Percentiles rank a stretch among this genome's conserved stretches.
These are phyloP conservation scores for Zaprionus davidi DNA, from an alignment of 1,140 invertebrate genomes.

Conservation along the genomic window DNA sequence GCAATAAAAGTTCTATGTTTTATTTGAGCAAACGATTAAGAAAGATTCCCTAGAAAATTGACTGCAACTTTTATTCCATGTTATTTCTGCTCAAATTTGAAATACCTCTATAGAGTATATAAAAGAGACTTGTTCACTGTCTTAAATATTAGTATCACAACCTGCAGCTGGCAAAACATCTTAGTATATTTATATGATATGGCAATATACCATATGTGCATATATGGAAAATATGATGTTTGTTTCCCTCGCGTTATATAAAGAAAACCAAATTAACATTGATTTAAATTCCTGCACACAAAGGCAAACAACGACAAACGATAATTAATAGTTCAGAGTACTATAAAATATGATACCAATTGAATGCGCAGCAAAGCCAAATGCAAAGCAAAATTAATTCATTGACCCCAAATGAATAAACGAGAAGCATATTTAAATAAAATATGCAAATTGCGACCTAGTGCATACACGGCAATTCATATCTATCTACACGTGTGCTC, in stretches of 20 bases:
- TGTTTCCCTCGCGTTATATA: background rate
- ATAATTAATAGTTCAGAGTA: constrained; percentile 16
- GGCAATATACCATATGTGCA: background rate
- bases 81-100: no score
- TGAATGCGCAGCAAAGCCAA: constrained; percentile 39
- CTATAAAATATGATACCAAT: constrained; percentile 22
- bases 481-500: constrained; percentile 15
- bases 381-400: constrained; percentile 61
- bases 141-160: background rate
- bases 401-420: constrained; percentile 63
- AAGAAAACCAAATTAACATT: constrained; percentile 5
- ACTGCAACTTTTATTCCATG: no score
- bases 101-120: background rate
- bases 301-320: background rate
- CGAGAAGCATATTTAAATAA: constrained; percentile 63
- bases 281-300: background rate
- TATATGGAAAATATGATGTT: background rate
- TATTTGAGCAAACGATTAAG: no score
- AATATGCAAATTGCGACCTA: constrained; percentile 66
- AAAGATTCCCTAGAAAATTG: no score
- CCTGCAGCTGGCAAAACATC: background rate
- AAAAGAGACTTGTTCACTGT: background rate
- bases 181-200: background rate
- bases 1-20: no score
- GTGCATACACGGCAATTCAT: constrained; percentile 3